Base-by-base conservation (phyloP, 2,113 vertebrate genomes). In the Sigmodon hispidus region DNA sequence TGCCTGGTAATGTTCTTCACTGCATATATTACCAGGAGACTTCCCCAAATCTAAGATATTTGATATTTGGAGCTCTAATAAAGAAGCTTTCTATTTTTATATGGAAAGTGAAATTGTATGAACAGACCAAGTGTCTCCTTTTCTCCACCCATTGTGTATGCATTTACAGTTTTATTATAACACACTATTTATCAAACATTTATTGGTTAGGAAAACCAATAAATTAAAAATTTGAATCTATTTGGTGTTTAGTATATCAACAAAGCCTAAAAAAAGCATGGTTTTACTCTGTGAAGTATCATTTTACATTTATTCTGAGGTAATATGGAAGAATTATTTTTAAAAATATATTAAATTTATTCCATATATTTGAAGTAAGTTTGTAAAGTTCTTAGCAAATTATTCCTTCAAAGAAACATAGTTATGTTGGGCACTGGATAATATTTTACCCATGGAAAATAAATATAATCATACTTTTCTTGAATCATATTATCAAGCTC, bases 151-250 rank as follows among this genome's bases (percentile, higher is more conserved):
- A 94, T 76, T 97, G 87, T 94, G 91, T 93, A 96, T 93, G 48
- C 92, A 97, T 98, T 97, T 96, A 97, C 94, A 97, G 96, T 75
- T 95, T 95, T 75, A 98, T 98, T 99, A 98, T 7, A 95, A 98
- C 98, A 98, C 95, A 97, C 98, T 97, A 43, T 98, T 98, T 98
- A 97, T 94, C 93, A 98, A 95, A 91, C 96, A 98, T 97, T 98
- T 98, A 98, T 97, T 98, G 97, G 96, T 97, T 97, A 98, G 98
- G 98, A 97, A 99, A 98, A 98, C 92, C 97, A 97, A 98, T 98
- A 98, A 99, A 99, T 99, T 99, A 98, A 99, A 99, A 99, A 98
- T 98, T 45, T 98, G 97, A 98, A 98, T 94, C 97, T 98, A 97
- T 98, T 98, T 98, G 93, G 97, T 98, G 90, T 94, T 97, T 98